Conservation (phyloP, 2,888 invertebrate species). For the Xestobium rufovillosum region DNA sequence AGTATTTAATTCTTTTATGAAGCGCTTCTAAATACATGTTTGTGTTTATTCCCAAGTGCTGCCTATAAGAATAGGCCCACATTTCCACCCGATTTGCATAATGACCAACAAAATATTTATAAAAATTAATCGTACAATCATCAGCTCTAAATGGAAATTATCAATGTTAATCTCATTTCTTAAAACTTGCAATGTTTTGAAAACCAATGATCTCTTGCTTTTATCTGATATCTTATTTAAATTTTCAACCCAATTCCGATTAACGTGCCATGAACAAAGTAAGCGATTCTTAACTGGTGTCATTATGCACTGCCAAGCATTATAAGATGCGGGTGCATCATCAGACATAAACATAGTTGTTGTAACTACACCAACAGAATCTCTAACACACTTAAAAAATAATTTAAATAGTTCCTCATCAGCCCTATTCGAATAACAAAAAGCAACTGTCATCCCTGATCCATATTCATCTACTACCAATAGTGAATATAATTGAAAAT, state of each 20-base stretch:
- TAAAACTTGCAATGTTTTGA: conserved; percentile 8
- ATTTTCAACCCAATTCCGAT: conserved; percentile 5
- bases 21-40: conserved; percentile 13
- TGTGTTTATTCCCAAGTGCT: conserved; percentile 10
- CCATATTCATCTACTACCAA: conserved; percentile 5
- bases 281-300: conserved; percentile 5
- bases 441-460: conserved; percentile 10
- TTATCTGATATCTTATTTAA: too few relatives aligned
- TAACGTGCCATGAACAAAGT: too few relatives aligned
- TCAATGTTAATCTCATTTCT: conserved; percentile 2
- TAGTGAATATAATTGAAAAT: too few relatives aligned
- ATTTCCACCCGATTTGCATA: conserved; percentile 8
- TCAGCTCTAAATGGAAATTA: conserved; percentile 4
- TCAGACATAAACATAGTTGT: conserved; percentile 13
- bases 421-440: conserved; percentile 10
- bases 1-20: conserved; percentile 10
- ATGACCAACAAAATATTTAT: conserved; percentile 10
- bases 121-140: conserved; percentile 4
- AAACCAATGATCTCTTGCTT: conserved; percentile 5
- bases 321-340: too few relatives aligned
- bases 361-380: conserved; percentile 5
- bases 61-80: conserved; percentile 14
- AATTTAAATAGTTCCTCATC: conserved; percentile 7
- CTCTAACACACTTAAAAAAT: conserved; percentile 12
- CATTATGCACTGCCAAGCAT: conserved; percentile 13